Conservation (phyloP, 2,113 vertebrate species). For the Ptilonorhynchus violaceus region DNA sequence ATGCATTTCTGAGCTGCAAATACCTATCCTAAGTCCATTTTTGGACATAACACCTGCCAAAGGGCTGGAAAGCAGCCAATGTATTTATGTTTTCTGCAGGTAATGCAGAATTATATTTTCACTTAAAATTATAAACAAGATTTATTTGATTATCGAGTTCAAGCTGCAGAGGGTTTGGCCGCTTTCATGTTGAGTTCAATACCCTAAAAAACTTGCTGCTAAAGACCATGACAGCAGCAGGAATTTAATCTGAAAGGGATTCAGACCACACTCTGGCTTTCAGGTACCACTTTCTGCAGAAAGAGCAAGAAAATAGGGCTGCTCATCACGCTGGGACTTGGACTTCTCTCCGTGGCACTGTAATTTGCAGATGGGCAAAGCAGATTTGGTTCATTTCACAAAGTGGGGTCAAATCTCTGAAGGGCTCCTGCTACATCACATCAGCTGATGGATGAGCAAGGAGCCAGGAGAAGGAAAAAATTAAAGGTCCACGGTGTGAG, state of each 20-base stretch:
- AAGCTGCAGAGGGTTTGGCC: not conserved
- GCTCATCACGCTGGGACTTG: not conserved
- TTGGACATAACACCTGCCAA: not conserved
- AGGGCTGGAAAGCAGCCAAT: not conserved
- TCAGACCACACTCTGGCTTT: not conserved
- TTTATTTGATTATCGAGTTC: not conserved
- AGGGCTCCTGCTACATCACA: not conserved
- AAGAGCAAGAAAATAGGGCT: not conserved
- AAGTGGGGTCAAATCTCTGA: not conserved
- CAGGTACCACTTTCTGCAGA: not conserved
- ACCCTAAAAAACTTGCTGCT: not conserved
- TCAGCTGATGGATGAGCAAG: not conserved
- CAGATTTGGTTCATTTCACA: not conserved
- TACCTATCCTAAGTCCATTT: not conserved
- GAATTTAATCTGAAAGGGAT: not conserved
- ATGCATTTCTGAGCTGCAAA: not conserved
- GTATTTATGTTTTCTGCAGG: not conserved
- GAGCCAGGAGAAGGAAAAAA: not conserved
- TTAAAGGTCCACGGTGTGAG: not conserved
- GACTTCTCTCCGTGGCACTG: not conserved
- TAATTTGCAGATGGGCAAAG: not conserved
- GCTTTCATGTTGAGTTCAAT: not conserved
- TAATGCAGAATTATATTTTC: not conserved
- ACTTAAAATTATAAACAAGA: not conserved
- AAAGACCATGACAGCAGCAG: not conserved